Percentiles rank a stretch among this genome's conserved stretches.
Evolutionary conservation across 2,888 invertebrate species (phyloP).

Genomic region (Ophraella communa): DNA sequence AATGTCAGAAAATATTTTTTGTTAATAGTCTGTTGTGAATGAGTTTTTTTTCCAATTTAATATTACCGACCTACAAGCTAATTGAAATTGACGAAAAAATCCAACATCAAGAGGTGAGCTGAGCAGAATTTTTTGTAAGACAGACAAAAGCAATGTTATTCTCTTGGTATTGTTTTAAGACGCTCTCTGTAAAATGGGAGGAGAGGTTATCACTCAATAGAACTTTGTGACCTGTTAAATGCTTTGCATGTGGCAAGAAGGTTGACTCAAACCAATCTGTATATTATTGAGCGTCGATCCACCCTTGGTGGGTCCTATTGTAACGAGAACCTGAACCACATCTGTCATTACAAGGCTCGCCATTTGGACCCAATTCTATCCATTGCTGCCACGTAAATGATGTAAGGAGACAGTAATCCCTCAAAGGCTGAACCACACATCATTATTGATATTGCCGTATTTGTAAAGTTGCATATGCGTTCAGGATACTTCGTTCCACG

Average conservation of each 20-base stretch:
- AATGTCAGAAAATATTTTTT: constrained; percentile 37
- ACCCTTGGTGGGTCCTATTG: constrained; percentile 36
- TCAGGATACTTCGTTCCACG: no score
- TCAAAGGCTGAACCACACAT: constrained; percentile 11
- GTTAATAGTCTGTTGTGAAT: constrained; percentile 13
- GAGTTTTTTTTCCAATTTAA: constrained; percentile 24
- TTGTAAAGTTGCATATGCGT: no score
- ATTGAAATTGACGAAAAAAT: constrained; percentile 44
- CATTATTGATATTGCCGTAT: no score
- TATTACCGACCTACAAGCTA: constrained; percentile 37
- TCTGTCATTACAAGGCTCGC: no score
- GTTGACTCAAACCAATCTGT: constrained; percentile 44
- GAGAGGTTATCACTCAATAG: constrained; percentile 49
- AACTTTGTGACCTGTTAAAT: constrained; percentile 37
- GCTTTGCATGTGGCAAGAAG: constrained; percentile 39
- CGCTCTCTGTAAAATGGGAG: constrained; percentile 16
- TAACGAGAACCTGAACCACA: no score
- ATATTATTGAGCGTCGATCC: constrained; percentile 39
- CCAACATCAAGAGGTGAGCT: constrained; percentile 47
- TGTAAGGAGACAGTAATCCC: no score
- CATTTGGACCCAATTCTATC: no score
- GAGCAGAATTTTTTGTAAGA: no score
- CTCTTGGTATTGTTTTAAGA: no score
- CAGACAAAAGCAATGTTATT: no score
- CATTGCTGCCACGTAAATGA: no score